Evolutionary conservation across 2,113 vertebrate genomes (phyloP), one percentile per base, ranked within the genome.

Genomic region (Tautogolabrus adspersus): DNA sequence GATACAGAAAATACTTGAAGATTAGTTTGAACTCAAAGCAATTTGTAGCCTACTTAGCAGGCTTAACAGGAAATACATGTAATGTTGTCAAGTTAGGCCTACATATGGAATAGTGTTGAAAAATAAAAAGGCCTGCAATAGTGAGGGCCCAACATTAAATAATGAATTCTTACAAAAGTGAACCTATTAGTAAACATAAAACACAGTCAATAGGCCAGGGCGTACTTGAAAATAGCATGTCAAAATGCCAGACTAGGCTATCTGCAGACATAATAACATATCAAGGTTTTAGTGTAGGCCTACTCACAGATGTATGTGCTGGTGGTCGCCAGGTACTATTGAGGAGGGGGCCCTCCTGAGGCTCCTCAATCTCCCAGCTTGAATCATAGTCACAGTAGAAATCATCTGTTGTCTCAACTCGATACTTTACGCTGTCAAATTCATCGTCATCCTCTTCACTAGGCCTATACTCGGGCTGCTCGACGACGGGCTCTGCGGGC

Each of bases 371-470:
- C 19, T 94, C 93, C 92, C 93, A 92, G 2, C 90, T 93, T 4
- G 92, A 93, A 68, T 94, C 93, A 52, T 74, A 93, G 0, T 10
- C 56, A 6, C 92, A 93, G 81, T 70, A 85, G 0, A 84, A 60
- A 22, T 84, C 83, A 34, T 89, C 88, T 6, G 83, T 64, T 30
- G 7, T 26, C 0, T 76, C 76, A 0, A 72, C 77, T 3, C 91
- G 19, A 12, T 52, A 71, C n/a, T 70, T 73, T 3, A 34, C 22
- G 0, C 30, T 4, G 54, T 77, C 70, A 44, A 12, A 34, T 1
- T 66, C 73, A 0, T 59, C 46, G 0, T 63, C 55, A 4, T 37
- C 54, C 5, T 52, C 19, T 0, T 60, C 64, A 47, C 22, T 22
- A 40, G 1, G 5, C 4, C 26, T 26, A 26, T 26, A 26, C 18